Conservation (phyloP, 2,113 vertebrate species). For the Dipodomys ordii region DNA sequence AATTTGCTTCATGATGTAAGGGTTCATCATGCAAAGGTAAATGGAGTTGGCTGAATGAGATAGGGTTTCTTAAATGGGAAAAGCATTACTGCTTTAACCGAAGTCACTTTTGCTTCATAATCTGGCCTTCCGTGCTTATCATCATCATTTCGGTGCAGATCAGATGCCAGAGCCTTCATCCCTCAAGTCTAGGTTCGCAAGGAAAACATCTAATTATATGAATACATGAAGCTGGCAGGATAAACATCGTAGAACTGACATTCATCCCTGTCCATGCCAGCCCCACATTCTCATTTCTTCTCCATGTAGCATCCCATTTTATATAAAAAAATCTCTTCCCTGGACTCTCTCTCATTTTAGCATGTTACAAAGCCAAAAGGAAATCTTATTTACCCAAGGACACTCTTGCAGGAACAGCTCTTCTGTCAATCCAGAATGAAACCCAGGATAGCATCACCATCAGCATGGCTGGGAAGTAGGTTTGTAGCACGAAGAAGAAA, state of each 20-base stretch:
- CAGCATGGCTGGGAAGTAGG: conserved; percentile 96
- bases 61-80: not conserved
- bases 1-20: not conserved
- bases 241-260: not conserved
- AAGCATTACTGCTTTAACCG: not conserved
- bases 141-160: not conserved
- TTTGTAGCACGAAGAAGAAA: conserved; percentile 98
- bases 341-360: not conserved
- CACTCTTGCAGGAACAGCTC: conserved; percentile 94
- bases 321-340: not conserved
- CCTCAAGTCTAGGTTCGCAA: not conserved
- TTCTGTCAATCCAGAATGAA: conserved; percentile 96
- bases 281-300: not conserved
- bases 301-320: not conserved
- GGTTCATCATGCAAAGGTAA: not conserved
- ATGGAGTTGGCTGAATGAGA: not conserved
- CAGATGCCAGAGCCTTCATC: not conserved
- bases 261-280: not conserved
- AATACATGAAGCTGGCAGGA: not conserved
- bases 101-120: not conserved
- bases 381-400: conserved; percentile 92
- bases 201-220: not conserved
- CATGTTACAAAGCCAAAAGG: not conserved
- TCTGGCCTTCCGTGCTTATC: not conserved
- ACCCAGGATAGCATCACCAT: conserved; percentile 97